A percentile compares a stretch with the other conserved stretches of the same genome.
Evolutionary conservation across 2,113 vertebrate species (phyloP).

Genomic region (Zeus faber): DNA sequence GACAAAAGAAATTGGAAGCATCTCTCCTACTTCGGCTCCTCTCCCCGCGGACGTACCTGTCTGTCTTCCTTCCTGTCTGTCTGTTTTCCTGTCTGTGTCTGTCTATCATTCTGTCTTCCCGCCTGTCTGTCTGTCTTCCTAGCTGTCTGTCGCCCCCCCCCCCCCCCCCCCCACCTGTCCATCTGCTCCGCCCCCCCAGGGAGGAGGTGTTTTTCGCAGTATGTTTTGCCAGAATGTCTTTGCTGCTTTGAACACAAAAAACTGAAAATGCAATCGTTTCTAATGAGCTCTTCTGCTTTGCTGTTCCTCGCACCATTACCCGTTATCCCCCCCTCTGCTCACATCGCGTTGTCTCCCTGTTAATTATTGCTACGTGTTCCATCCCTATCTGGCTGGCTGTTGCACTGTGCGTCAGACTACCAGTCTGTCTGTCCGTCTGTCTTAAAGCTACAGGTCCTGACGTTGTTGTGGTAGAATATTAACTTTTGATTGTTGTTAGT

Average conservation of each 20-base stretch:
- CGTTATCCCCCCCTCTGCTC: neutral
- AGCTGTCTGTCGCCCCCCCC: neutral
- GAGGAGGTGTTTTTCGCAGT: constrained; percentile 34
- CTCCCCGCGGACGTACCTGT: neutral
- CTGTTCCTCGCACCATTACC: neutral
- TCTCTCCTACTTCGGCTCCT: constrained; percentile 15
- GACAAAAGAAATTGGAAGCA: constrained; percentile 39
- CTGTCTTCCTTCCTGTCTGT: constrained; percentile 1
- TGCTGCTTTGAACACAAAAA: too few relatives aligned
- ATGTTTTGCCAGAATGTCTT: too few relatives aligned
- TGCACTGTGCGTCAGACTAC: neutral
- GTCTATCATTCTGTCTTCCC: constrained; percentile 43
- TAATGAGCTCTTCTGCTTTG: constrained; percentile 8
- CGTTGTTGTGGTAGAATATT: too few relatives aligned
- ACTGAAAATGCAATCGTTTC: too few relatives aligned
- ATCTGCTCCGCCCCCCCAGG: constrained; percentile 37
- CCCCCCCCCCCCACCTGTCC: constrained; percentile 46
- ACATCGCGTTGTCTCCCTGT: neutral
- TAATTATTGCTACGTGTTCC: too few relatives aligned
- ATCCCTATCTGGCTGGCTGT: constrained; percentile 8
- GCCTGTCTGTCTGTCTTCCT: constrained; percentile 3
- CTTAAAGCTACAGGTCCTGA: too few relatives aligned
- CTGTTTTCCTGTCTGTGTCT: constrained; percentile 32
- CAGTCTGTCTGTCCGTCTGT: constrained; percentile 1
- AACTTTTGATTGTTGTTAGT: too few relatives aligned